phyloP scores from a whole-genome alignment of 2,113 vertebrate species.

The Leptobrachium ailaonicum region DNA sequence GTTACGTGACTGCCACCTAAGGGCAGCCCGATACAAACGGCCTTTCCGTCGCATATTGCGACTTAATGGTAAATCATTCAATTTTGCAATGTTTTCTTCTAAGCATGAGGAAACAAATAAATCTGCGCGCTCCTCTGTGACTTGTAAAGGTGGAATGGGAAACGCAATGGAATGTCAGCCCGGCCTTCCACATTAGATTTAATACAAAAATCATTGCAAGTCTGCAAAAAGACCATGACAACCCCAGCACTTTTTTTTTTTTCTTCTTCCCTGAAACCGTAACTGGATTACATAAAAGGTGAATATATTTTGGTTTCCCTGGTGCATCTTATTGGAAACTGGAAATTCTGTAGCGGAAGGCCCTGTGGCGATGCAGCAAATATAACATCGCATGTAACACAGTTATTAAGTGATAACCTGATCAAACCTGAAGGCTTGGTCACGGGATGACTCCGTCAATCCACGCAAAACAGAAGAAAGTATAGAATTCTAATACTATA shows the following conservation, averaged over 20 bases:
- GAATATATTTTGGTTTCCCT: slow-evolving; percentile 45
- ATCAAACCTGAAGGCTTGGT: slow-evolving; percentile 1
- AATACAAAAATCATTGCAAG: slow-evolving; percentile 43
- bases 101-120: slow-evolving; percentile 47
- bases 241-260: slow-evolving; percentile 16
- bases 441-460: neutral
- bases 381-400: neutral
- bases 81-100: slow-evolving; percentile 44
- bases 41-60: neutral
- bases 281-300: slow-evolving; percentile 42
- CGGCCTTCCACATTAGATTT: slow-evolving; percentile 38
- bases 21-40: neutral
- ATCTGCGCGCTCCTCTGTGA: slow-evolving; percentile 38
- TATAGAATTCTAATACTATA: no score
- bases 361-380: neutral
- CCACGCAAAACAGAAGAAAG: no score
- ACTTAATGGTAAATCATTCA: slow-evolving; percentile 45
- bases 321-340: slow-evolving; percentile 36
- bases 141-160: slow-evolving; percentile 44
- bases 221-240: slow-evolving; percentile 37
- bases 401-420: neutral
- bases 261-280: slow-evolving; percentile 6
- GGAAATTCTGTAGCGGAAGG: slow-evolving; percentile 5
- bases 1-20: slow-evolving; percentile 32
- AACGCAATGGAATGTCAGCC: slow-evolving; percentile 29